Evolutionary conservation across 2,888 invertebrate species (phyloP), one percentile per base, ranked within the genome.

Genomic region (Dione vanillae): DNA sequence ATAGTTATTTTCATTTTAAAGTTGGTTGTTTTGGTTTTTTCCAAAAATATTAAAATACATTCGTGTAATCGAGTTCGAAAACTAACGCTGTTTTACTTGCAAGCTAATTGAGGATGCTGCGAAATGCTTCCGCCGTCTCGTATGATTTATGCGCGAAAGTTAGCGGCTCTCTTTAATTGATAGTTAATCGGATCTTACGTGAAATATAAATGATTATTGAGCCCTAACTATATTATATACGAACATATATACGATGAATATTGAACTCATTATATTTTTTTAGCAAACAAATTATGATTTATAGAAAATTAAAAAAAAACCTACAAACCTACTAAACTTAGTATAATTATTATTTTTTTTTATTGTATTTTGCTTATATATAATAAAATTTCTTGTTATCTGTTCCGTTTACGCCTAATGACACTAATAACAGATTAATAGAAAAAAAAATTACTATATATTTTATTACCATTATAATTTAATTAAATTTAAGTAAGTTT

Each of bases 131-230:
- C 62, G 62, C 61, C 54, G 40, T 51, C 64, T 43, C 40, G 9
- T 56, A 67, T 67, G 70, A 70, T 70, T 70, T 67, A 71, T 71
- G 52, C 51, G 56, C 51, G 51, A 64, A 64, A 64, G 64, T 64
- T 40, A 64, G 67, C 62, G 43, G 59, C 43, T 45, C 47, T 43
- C 27, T 47, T 66, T 56, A 49, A 70, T 70, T 54, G 66, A 71
- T 58, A 56, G 40, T 58, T 45, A 47, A 54, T 56, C 54, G 45
- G 20, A 19, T 43, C 20, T 64, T 54, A 64, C 35, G 37, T 62
- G 43, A 64, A 37, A 51, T 51, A 49, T 27, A 19, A 59, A 59
- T 6, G 41, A 19, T 10, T 10, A 9, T 3, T 10, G n/a, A 19
- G 16, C 16, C 16, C 9, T 47, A 35, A 54, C 52, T 14, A 52